Percentiles rank a stretch among this genome's conserved stretches.
phyloP scores from a whole-genome alignment of 2,888 invertebrate genomes.

The Agriopis aurantiaria region DNA sequence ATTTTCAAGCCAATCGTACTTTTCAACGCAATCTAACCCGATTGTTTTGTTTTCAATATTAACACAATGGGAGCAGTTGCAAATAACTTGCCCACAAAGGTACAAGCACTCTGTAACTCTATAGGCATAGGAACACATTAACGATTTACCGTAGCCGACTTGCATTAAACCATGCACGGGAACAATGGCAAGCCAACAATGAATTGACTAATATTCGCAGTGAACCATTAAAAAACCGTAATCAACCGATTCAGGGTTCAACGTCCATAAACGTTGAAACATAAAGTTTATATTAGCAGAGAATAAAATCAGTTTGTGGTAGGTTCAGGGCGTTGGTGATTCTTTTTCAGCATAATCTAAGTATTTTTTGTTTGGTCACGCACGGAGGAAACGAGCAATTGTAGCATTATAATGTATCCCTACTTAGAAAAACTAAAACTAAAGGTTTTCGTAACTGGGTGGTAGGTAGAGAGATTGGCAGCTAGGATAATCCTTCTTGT shows the following conservation, averaged over 20 bases:
- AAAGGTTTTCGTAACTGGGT: too few species aligned
- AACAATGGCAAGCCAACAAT: slow-evolving; percentile 64
- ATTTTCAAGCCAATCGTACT: not conserved
- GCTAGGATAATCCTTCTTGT: too few species aligned
- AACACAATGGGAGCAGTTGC: slow-evolving; percentile 28
- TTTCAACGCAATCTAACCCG: slow-evolving; percentile 13
- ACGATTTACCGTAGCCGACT: slow-evolving; percentile 44
- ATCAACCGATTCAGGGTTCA: slow-evolving; percentile 81
- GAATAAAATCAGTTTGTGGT: slow-evolving; percentile 77
- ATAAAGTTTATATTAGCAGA: slow-evolving; percentile 81
- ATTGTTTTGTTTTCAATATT: slow-evolving; percentile 21
- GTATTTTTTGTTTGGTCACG: slow-evolving; percentile 52
- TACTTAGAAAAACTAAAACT: too few species aligned
- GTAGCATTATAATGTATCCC: not conserved
- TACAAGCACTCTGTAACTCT: slow-evolving; percentile 18
- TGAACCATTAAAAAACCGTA: slow-evolving; percentile 80
- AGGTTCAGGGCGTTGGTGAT: slow-evolving; percentile 67
- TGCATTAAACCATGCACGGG: slow-evolving; percentile 38
- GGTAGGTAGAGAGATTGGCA: too few species aligned
- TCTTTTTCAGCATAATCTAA: slow-evolving; percentile 62
- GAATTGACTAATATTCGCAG: slow-evolving; percentile 72
- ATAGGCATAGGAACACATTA: slow-evolving; percentile 35
- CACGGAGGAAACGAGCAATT: slow-evolving; percentile 22
- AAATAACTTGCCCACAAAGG: slow-evolving; percentile 21
- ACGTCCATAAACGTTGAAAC: slow-evolving; percentile 70